Evolutionary conservation across 2,888 invertebrate genomes (phyloP).

Genomic region (Lepidocyrtinus sp.): DNA sequence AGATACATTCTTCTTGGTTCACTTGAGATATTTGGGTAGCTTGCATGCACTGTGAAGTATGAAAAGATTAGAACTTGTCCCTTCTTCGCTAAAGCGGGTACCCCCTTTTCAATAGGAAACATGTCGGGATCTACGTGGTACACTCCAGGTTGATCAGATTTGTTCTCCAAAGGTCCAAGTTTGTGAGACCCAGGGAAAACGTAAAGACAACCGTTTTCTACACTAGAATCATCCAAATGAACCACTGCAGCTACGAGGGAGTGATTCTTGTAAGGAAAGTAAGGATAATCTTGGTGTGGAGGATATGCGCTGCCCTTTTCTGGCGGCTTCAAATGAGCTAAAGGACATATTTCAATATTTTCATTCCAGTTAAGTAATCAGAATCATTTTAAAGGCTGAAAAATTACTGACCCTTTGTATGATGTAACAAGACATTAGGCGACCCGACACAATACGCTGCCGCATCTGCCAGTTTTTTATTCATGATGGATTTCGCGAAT

Average conservation of each 20-base stretch:
- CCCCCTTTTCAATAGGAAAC: constrained; percentile 75
- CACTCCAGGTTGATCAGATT: constrained; percentile 73
- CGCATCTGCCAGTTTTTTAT: constrained; percentile 75
- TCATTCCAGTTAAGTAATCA: too few relatives aligned
- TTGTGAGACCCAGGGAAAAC: constrained; percentile 78
- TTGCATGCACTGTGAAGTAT: constrained; percentile 77
- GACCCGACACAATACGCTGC: constrained; percentile 76
- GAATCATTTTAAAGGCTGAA: background rate
- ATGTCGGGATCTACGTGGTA: constrained; percentile 71
- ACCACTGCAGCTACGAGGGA: constrained; percentile 77
- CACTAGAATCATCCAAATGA: constrained; percentile 76
- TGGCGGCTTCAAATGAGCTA: constrained; percentile 77
- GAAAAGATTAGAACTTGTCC: constrained; percentile 78
- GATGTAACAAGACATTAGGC: constrained; percentile 76
- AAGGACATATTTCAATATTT: background rate
- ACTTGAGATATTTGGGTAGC: constrained; percentile 75
- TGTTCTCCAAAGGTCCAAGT: constrained; percentile 76
- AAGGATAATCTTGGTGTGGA: constrained; percentile 78
- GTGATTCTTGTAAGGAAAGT: constrained; percentile 77
- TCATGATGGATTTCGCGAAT: constrained; percentile 74
- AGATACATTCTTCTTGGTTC: constrained; percentile 76
- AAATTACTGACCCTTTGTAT: constrained; percentile 73
- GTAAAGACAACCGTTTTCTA: constrained; percentile 77
- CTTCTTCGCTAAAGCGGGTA: constrained; percentile 75
- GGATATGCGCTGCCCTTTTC: constrained; percentile 77